phyloP scores from a whole-genome alignment of 2,113 vertebrate genomes.

The Platycercus adscitus region DNA sequence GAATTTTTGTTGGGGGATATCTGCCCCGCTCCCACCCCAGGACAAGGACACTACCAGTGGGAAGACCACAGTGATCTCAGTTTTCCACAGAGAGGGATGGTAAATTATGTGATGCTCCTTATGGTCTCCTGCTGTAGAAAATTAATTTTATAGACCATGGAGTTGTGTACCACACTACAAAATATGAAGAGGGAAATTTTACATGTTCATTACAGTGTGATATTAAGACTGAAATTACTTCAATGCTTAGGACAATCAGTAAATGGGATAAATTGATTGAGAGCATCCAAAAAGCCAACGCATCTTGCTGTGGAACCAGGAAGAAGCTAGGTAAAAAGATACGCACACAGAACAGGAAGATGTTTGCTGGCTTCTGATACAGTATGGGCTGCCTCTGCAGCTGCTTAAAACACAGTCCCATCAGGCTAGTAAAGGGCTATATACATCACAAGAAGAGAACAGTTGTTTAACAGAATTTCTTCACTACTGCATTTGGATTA shows the following conservation, averaged over 20 bases:
- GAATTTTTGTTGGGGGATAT: background rate
- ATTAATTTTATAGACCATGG: background rate
- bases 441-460: background rate
- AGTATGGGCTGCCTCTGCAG: background rate
- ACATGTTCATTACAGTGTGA: background rate
- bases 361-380: background rate
- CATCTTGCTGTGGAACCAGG: background rate
- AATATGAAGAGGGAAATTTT: background rate
- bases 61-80: background rate
- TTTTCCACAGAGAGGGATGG: background rate
- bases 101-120: background rate
- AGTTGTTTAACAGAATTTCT: slow-evolving; percentile 42
- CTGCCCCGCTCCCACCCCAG: background rate
- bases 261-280: background rate
- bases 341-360: accelerated
- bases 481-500: slow-evolving; percentile 59
- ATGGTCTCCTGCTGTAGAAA: background rate
- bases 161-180: background rate
- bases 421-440: background rate
- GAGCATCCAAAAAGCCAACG: background rate
- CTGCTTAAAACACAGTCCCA: background rate
- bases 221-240: background rate
- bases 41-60: background rate
- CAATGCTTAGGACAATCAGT: background rate
- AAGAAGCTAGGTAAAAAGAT: background rate